Evolutionary conservation across 2,888 invertebrate genomes (phyloP), one percentile per base, ranked within the genome.

Genomic region (Tromatobia lineatoria): DNA sequence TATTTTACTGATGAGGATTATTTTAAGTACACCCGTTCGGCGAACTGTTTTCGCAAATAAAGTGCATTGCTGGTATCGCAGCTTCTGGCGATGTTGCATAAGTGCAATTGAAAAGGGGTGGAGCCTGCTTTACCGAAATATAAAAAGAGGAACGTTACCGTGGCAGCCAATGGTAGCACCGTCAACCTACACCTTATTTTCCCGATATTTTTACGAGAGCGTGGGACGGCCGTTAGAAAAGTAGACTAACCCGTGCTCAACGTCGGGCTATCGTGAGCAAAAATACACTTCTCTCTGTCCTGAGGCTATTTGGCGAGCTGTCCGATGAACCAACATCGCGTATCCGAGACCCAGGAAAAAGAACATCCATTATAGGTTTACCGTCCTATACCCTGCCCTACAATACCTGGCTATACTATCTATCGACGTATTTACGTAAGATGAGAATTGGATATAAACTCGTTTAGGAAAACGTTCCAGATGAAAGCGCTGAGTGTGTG

Each of bases 291-390:
- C 61, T 78, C 61, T 80, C 61, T 80, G 80, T 78, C 87, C 83
- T 71, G 64, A 79, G 85, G 81, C 87, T 87, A 87, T 88, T 88
- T 86, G 88, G 85, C 86, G 84, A 86, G 86, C 86, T 86, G 87
- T 87, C 87, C 87, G 86, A 85, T 82, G 87, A 86, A 87, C 87
- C 87, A 87, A 87, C 87, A 88, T 84, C 54, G 73, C 69, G 80
- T 69, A 80, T 84, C 80, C 80, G 73, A 77, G 83, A 77, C 67
- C 73, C 77, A 77, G 73, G 77, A 69, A 80, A 84, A 80, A 67
- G 83, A 84, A 84, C 83, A 80, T 80, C 83, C 80, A 84, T 84
- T 84, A 84, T 77, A 77, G 77, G 80, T 84, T 80, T 77, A 74
- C 80, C 83, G 69, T 61, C 47, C n/a, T 57, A 42, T 66, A 42